phyloP scores from a whole-genome alignment of 1,140 invertebrate genomes.

The Lordiphosa stackelbergi region DNA sequence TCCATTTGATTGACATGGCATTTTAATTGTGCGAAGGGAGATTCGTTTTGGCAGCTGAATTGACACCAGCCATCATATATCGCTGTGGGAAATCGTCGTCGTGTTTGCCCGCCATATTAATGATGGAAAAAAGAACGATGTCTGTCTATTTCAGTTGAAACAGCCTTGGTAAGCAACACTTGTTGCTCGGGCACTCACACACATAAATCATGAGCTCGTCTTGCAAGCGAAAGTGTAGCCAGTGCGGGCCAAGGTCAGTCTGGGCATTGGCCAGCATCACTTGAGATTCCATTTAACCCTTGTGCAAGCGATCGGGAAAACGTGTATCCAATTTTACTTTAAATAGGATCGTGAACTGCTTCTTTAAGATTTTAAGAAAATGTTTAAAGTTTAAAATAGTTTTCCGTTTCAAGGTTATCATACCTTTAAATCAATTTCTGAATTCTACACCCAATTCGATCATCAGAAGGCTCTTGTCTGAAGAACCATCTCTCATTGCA shows the following conservation, averaged over 20 bases:
- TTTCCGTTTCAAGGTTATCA: too few species aligned
- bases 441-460: too few species aligned
- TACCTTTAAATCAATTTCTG: too few species aligned
- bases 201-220: constrained; percentile 60
- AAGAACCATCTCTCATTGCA: too few species aligned
- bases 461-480: too few species aligned
- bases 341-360: too few species aligned
- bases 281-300: constrained; percentile 16
- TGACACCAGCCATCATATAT: constrained; percentile 42
- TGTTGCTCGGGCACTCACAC: constrained; percentile 40
- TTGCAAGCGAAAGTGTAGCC: constrained; percentile 62
- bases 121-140: constrained; percentile 50
- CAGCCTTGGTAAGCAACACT: constrained; percentile 51
- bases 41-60: constrained; percentile 27
- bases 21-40: constrained; percentile 53
- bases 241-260: constrained; percentile 47
- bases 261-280: constrained; percentile 27
- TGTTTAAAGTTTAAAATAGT: too few species aligned
- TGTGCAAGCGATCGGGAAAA: too few species aligned
- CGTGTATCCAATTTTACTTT: too few species aligned
- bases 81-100: constrained; percentile 49
- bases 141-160: constrained; percentile 5
- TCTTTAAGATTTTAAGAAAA: too few species aligned
- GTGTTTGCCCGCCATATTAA: constrained; percentile 45
- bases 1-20: constrained; percentile 60